A percentile compares a stretch with the other conserved stretches of the same genome.
Conservation (phyloP, 2,113 vertebrate species). For the Melanerpes aurifrons region DNA sequence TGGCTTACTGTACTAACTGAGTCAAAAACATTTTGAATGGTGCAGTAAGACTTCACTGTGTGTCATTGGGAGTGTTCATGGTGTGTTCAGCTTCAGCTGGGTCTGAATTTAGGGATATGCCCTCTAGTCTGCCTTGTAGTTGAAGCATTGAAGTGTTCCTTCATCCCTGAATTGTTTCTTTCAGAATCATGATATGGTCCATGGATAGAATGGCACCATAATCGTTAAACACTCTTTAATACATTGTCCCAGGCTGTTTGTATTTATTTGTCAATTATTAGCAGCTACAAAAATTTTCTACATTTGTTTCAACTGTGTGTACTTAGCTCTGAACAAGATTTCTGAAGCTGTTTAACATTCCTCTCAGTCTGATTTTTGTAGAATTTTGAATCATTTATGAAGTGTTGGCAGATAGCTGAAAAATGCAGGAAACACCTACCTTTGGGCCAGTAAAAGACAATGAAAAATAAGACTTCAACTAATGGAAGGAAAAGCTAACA, state of each 20-base stretch:
- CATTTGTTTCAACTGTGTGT: not conserved
- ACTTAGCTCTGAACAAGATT: not conserved
- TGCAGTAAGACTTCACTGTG: not conserved
- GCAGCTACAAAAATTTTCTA: not conserved
- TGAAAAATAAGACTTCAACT: not conserved
- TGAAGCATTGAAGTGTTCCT: not conserved
- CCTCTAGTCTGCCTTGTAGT: not conserved
- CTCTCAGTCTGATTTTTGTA: not conserved
- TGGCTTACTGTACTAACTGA: not conserved
- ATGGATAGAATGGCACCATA: not conserved
- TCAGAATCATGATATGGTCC: not conserved
- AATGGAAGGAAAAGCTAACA: not conserved
- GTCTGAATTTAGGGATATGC: not conserved
- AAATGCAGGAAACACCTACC: not conserved
- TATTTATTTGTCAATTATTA: not conserved
- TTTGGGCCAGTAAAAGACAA: not conserved
- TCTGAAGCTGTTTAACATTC: conserved; percentile 1
- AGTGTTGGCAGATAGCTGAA: not conserved
- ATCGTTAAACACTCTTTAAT: not conserved
- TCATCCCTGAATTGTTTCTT: not conserved
- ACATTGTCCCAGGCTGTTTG: not conserved
- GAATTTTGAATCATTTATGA: conserved; percentile 29
- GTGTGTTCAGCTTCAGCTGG: not conserved
- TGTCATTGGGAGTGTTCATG: not conserved
- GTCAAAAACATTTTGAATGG: not conserved